Conservation (phyloP, 1,140 invertebrate species). For the Pseudomyrmex sp. region DNA sequence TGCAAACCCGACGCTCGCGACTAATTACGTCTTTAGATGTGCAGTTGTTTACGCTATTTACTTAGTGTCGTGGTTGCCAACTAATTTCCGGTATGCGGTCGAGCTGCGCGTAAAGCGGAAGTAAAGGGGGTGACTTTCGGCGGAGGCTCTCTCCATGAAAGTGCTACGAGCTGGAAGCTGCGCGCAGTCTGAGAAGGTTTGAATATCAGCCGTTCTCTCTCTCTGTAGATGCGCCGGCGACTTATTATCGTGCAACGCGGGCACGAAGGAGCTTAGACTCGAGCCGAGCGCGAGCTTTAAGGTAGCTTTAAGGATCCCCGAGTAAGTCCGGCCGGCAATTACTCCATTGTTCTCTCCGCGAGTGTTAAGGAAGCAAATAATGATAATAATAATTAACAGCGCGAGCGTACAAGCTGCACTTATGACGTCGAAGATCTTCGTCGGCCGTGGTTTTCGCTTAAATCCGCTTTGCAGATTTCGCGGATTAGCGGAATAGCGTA, state of each 20-base stretch:
- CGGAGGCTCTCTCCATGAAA: constrained; percentile 30
- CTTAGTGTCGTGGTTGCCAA: neutral
- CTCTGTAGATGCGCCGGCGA: constrained; percentile 27
- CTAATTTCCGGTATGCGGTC: neutral
- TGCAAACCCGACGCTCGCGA: neutral
- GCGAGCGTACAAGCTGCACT: constrained; percentile 18
- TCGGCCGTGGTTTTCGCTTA: neutral
- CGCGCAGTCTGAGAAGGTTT: constrained; percentile 38
- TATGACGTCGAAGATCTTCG: constrained; percentile 28
- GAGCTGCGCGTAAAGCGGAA: constrained; percentile 7
- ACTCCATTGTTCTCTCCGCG: constrained; percentile 37
- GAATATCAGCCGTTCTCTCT: constrained; percentile 33
- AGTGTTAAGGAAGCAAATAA: constrained; percentile 40
- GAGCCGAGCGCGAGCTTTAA: constrained; percentile 62
- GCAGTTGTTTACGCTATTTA: constrained; percentile 26
- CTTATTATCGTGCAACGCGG: constrained; percentile 64
- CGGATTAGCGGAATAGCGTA: constrained; percentile 1
- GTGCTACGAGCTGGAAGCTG: constrained; percentile 38
- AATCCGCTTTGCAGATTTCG: constrained; percentile 21
- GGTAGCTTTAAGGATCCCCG: constrained; percentile 37
- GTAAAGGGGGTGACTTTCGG: constrained; percentile 33
- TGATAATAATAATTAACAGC: constrained; percentile 53
- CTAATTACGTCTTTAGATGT: constrained; percentile 37
- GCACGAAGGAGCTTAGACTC: constrained; percentile 48
- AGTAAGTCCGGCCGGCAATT: constrained; percentile 47